Conservation (phyloP, 2,113 vertebrate genomes). For the Apteryx mantelli region DNA sequence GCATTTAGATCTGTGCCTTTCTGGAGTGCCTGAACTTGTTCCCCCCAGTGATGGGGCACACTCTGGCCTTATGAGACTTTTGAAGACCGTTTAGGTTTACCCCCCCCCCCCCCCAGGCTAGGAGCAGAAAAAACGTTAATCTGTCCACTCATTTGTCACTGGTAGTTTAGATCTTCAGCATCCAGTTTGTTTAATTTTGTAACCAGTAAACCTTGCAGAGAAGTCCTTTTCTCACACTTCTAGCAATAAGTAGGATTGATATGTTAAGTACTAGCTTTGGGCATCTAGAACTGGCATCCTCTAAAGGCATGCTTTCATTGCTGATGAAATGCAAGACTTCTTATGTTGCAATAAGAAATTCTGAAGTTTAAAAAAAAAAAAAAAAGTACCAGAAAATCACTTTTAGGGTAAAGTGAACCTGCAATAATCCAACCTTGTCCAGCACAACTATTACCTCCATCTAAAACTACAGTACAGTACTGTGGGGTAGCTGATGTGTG, state of each 20-base stretch:
- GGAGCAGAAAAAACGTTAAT: background rate
- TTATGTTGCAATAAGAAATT: background rate
- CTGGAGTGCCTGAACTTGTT: background rate
- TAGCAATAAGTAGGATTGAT: background rate
- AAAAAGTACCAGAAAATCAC: background rate
- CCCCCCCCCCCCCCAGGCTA: rapidly evolving
- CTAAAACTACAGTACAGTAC: background rate
- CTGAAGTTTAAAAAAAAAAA: background rate
- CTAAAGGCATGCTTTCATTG: background rate
- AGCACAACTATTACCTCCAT: rapidly evolving
- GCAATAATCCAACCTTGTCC: background rate
- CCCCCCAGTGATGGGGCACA: too few relatives aligned
- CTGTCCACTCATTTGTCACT: background rate
- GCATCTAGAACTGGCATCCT: background rate
- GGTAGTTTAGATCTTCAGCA: background rate
- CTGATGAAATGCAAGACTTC: background rate
- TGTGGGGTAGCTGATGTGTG: background rate
- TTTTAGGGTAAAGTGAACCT: background rate
- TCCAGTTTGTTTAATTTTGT: background rate
- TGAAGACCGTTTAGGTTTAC: background rate
- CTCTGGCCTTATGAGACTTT: rapidly evolving
- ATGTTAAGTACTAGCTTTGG: background rate
- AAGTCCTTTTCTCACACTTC: rapidly evolving
- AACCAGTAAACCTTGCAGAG: background rate
- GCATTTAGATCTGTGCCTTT: rapidly evolving